Conservation (phyloP, 2,113 vertebrate genomes). For the Chionodraco myersi region DNA sequence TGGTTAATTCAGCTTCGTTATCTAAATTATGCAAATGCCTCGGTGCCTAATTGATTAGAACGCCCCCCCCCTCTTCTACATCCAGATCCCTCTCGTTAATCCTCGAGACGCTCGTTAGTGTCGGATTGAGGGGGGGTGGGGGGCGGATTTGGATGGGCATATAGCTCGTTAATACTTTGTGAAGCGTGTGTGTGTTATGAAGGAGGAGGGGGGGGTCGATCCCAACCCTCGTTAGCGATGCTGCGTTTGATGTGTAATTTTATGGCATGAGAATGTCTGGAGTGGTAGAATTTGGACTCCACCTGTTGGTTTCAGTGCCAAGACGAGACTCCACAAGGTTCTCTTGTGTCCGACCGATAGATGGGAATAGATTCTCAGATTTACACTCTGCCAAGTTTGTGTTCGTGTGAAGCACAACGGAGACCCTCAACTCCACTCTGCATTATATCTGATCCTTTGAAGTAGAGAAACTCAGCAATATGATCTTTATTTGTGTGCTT, state of each 20-base stretch:
- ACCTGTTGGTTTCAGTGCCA: constrained; percentile 78
- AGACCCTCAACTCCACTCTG: constrained; percentile 28
- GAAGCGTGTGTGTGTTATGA: constrained; percentile 59
- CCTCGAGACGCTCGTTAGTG: constrained; percentile 81
- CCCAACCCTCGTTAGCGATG: constrained; percentile 78
- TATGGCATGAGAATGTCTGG: constrained; percentile 79
- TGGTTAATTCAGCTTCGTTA: constrained; percentile 83
- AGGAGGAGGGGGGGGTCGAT: constrained; percentile 39
- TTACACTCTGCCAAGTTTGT: constrained; percentile 45
- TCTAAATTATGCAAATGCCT: constrained; percentile 86
- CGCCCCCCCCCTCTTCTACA: constrained; percentile 54
- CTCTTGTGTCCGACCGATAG: constrained; percentile 38
- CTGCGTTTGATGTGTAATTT: constrained; percentile 82
- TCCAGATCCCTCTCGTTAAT: constrained; percentile 81
- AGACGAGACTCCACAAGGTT: constrained; percentile 53
- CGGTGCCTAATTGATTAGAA: constrained; percentile 83
- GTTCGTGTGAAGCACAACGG: constrained; percentile 5
- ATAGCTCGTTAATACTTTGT: constrained; percentile 81
- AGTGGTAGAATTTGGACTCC: constrained; percentile 73
- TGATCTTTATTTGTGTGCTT: too few species aligned
- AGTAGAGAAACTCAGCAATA: too few species aligned
- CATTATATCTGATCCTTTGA: background rate
- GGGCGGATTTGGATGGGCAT: constrained; percentile 58
- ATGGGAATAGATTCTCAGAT: constrained; percentile 48
- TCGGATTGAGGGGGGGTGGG: constrained; percentile 35